phyloP scores from a whole-genome alignment of 2,113 vertebrate species.

The Chinchilla lanigera region DNA sequence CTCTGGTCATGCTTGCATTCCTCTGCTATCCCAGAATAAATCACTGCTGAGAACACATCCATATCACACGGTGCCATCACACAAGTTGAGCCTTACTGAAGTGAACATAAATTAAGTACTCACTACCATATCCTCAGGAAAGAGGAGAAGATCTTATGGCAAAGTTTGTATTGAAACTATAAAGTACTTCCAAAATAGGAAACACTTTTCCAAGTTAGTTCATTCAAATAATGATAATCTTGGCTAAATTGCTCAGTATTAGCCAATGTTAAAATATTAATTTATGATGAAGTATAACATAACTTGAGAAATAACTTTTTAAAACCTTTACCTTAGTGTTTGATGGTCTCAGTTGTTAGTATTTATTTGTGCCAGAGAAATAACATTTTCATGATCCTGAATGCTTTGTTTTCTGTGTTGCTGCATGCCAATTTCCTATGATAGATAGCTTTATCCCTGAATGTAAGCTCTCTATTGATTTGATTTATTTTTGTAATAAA shows the following conservation, averaged over 20 bases:
- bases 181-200: neutral
- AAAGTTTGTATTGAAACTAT: neutral
- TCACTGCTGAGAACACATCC: constrained; percentile 1
- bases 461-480: neutral
- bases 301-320: neutral
- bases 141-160: neutral
- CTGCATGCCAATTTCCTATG: too few relatives aligned
- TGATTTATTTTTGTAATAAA: constrained; percentile 38
- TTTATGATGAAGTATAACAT: neutral
- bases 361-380: neutral
- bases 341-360: neutral
- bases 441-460: too few relatives aligned
- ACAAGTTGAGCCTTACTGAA: neutral
- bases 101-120: neutral
- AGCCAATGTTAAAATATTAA: neutral
- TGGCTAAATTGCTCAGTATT: neutral
- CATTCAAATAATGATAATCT: neutral
- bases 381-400: constrained; percentile 4
- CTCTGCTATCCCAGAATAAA: constrained; percentile 47
- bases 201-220: constrained; percentile 9
- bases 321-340: neutral
- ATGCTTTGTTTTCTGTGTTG: too few relatives aligned
- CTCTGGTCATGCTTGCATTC: constrained; percentile 25
- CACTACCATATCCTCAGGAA: neutral
- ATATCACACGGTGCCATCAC: constrained; percentile 50